A percentile compares a stretch with the other conserved stretches of the same genome.
Conservation (phyloP, 2,888 invertebrate species). For the Spisula solida region DNA sequence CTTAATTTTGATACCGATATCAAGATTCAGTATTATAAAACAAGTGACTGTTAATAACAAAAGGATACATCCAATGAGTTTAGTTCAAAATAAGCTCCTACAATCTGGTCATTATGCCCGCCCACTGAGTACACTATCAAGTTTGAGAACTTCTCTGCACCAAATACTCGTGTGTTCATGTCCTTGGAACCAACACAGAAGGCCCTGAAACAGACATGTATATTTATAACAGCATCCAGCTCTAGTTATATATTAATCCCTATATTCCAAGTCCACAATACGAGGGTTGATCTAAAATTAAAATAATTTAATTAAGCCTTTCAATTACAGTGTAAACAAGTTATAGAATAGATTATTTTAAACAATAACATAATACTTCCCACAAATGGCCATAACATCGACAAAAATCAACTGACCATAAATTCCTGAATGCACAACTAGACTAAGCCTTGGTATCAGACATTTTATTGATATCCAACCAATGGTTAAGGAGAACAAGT, state of each 20-base stretch:
- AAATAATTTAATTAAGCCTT: not conserved
- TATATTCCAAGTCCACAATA: too few species aligned
- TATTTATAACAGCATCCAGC: not conserved
- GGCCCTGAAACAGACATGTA: conserved; percentile 88
- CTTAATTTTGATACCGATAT: too few species aligned
- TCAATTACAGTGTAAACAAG: not conserved
- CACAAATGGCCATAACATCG: too few species aligned
- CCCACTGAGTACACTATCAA: conserved; percentile 93
- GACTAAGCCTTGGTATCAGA: too few species aligned
- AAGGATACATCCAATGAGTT: conserved; percentile 93
- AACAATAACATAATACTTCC: too few species aligned
- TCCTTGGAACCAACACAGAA: conserved; percentile 97
- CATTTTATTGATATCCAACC: too few species aligned
- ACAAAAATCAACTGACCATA: too few species aligned
- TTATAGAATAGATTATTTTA: not conserved
- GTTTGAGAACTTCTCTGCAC: conserved; percentile 92
- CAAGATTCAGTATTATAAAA: too few species aligned
- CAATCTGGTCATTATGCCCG: conserved; percentile 94
- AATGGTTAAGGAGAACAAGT: too few species aligned
- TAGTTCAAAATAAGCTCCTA: conserved; percentile 95
- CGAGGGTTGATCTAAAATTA: too few species aligned
- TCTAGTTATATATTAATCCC: too few species aligned
- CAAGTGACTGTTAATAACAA: not conserved
- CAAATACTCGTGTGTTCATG: conserved; percentile 94
- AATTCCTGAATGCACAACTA: too few species aligned